phyloP scores from a whole-genome alignment of 2,888 invertebrate genomes.

The Trilocha varians region DNA sequence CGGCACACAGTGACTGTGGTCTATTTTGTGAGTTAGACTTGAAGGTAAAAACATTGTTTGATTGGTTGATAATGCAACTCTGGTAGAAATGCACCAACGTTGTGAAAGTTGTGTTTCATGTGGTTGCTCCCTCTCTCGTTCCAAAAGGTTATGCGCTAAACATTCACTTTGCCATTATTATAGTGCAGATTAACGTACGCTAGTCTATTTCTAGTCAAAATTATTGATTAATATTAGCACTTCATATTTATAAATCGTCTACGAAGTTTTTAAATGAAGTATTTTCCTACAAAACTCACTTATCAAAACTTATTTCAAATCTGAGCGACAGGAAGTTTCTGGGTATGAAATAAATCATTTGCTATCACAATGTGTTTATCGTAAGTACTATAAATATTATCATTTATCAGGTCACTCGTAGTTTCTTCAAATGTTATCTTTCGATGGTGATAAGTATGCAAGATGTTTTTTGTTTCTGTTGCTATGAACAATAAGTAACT shows the following conservation, averaged over 20 bases:
- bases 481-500: conserved; percentile 19
- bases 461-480: conserved; percentile 13
- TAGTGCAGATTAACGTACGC: too few species aligned
- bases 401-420: conserved; percentile 11
- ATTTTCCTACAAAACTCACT: too few species aligned
- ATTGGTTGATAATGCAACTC: conserved; percentile 28
- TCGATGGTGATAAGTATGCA: conserved; percentile 9
- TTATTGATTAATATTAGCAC: neutral
- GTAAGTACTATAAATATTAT: conserved; percentile 12
- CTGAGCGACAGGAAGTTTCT: conserved; percentile 13
- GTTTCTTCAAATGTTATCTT: conserved; percentile 25
- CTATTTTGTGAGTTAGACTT: conserved; percentile 23
- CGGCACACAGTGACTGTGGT: conserved; percentile 32
- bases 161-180: conserved; percentile 27
- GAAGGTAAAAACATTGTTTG: conserved; percentile 21
- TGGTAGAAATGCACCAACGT: conserved; percentile 27
- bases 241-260: too few species aligned
- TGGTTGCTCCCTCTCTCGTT: conserved; percentile 23
- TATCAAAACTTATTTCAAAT: neutral
- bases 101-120: conserved; percentile 61
- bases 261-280: too few species aligned
- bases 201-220: neutral
- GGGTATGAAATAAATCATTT: conserved; percentile 12
- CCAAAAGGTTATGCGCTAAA: conserved; percentile 15
- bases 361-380: conserved; percentile 16